Base-by-base conservation (phyloP, 2,113 vertebrate genomes). In the Arizona elegans region DNA sequence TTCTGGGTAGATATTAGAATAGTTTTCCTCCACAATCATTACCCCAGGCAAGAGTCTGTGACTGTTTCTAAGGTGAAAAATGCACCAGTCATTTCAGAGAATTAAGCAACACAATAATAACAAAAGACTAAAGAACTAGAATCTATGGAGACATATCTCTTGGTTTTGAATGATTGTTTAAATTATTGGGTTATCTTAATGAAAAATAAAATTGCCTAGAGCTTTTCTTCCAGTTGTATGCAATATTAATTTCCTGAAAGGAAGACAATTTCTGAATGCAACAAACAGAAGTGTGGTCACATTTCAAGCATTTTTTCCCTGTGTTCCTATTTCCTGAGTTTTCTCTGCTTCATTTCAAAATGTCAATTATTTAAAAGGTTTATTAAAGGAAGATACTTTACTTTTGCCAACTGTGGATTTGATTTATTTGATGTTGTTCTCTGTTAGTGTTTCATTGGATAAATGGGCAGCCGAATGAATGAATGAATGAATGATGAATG, bases 271-370 rank as follows among this genome's bases (percentile, higher is more conserved):
- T 95, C 93, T 96, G 89, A 92, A 94, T 89, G 29, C 75, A 95
- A 91, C 21, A 90, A 97, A 95, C 12, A 55, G 58, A 93, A 94
- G 62, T 38, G 89, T 91, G 75, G 95, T 94, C 94, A 90, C 89
- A 95, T 97, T 96, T 96, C 92, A 95, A 94, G 95, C 90, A 58
- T 95, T 95, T 92, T 92, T 97, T 96, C 92, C 90, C 50, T 29
- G 87, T 95, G 55, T 89, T 94, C 93, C 93, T 88, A 65, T 91
- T 94, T 93, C 93, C 89, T 86, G 90, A 89, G 6, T 43, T 86
- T 93, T 92, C 91, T 92, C 26, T 8, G 75, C 62, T 81, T 52
- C 91, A 85, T 94, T 96, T 93, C 89, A 93, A 59, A 65, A 52
- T 95, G 93, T 94, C 0, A 1, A 13, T 91, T 93, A 95, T 95